These are phyloP conservation scores for Mayetiola destructor DNA, from an alignment of 2,888 invertebrate genomes.

Conservation along the genomic window DNA sequence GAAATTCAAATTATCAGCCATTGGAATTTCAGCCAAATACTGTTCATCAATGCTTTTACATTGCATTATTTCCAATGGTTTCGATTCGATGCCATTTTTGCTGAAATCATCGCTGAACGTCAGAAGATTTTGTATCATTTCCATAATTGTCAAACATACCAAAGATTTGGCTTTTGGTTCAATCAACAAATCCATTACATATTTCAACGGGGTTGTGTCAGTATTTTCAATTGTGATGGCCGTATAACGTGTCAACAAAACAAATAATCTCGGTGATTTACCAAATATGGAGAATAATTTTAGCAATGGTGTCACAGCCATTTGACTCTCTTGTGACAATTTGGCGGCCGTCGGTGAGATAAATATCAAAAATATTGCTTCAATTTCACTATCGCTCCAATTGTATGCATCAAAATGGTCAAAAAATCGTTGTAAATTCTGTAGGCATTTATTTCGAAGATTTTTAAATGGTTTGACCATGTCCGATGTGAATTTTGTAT, in stretches of 20 bases:
- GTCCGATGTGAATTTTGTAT: conserved; percentile 36
- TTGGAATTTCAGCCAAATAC: not conserved
- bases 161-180: conserved; percentile 47
- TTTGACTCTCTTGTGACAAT: conserved; percentile 64
- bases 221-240: conserved; percentile 28
- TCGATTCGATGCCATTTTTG: conserved; percentile 36
- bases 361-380: conserved; percentile 58
- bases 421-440: conserved; percentile 57
- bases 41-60: conserved; percentile 25
- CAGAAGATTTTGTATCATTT: conserved; percentile 59
- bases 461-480: conserved; percentile 43
- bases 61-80: conserved; percentile 32
- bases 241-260: conserved; percentile 48
- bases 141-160: conserved; percentile 54
- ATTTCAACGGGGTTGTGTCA: conserved; percentile 45
- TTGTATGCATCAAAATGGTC: conserved; percentile 60
- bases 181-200: conserved; percentile 54
- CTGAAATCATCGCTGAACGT: conserved; percentile 32
- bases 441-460: conserved; percentile 46
- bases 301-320: conserved; percentile 66
- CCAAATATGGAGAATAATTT: conserved; percentile 71
- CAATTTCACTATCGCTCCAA: conserved; percentile 56
- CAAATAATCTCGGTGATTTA: conserved; percentile 60
- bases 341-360: conserved; percentile 69
- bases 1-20: conserved; percentile 41